Percentiles rank a stretch among this genome's conserved stretches.
Conservation (phyloP, 35 echinoderm and acorn worm genomes). For the Heliocidaris tuberculata region DNA sequence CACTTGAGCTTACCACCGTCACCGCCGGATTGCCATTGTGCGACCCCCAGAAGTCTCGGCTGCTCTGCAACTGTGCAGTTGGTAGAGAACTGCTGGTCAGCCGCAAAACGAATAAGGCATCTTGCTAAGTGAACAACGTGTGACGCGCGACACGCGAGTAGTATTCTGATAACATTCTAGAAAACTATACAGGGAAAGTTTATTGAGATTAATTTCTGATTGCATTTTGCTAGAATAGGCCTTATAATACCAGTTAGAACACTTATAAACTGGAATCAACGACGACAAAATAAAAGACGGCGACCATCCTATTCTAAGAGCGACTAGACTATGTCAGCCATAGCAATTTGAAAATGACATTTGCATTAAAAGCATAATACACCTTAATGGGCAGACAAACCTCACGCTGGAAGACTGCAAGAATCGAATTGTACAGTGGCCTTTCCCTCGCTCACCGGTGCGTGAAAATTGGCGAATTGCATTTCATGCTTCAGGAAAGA, state of each 20-base stretch:
- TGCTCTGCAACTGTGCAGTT: background rate
- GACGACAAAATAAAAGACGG: background rate
- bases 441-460: background rate
- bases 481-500: slow-evolving; percentile 18
- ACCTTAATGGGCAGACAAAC: background rate
- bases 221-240: background rate
- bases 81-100: background rate
- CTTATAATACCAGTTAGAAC: background rate
- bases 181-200: background rate
- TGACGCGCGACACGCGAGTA: background rate
- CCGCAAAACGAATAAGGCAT: too few species aligned
- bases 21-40: background rate
- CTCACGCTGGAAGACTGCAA: background rate
- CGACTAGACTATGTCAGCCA: too few species aligned
- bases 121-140: background rate
- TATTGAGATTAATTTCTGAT: background rate
- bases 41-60: background rate
- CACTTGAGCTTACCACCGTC: background rate
- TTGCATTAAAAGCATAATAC: too few species aligned
- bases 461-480: slow-evolving; percentile 37
- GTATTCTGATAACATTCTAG: background rate
- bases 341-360: too few species aligned
- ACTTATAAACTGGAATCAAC: background rate
- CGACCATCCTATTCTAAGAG: too few species aligned
- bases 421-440: background rate